These are phyloP conservation scores for Phaetusa simplex DNA, from an alignment of 2,113 vertebrate species.

Conservation along the genomic window DNA sequence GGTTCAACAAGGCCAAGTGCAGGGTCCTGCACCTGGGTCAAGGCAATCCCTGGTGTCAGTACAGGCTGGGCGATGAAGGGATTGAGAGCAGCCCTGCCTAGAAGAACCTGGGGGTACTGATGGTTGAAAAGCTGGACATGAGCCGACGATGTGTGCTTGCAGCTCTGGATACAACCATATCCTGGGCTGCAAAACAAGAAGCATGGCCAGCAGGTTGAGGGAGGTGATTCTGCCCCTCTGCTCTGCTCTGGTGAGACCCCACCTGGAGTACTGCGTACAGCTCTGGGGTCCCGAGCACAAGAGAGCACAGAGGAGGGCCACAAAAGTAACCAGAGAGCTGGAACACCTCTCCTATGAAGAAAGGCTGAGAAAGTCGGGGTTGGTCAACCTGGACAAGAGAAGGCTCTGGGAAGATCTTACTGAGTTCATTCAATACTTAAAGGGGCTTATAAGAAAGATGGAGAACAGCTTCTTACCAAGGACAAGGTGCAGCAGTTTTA, in stretches of 20 bases:
- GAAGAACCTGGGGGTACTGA: background rate
- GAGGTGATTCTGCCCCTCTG: background rate
- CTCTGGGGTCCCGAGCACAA: background rate
- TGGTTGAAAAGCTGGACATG: background rate
- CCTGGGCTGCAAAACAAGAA: background rate
- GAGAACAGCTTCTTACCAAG: background rate
- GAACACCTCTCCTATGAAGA: background rate
- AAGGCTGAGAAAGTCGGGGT: background rate
- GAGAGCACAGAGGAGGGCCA: background rate
- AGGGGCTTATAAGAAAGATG: background rate
- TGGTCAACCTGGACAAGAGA: background rate
- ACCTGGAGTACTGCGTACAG: background rate
- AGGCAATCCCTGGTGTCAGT: fast-evolving
- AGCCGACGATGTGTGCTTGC: fast-evolving
- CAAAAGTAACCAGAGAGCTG: background rate
- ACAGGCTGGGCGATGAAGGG: background rate
- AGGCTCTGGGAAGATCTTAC: background rate
- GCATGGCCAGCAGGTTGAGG: background rate
- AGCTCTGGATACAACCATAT: background rate
- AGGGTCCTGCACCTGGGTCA: background rate
- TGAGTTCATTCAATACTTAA: background rate
- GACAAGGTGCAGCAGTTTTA: fast-evolving
- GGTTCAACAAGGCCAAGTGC: background rate
- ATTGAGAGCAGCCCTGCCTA: background rate
- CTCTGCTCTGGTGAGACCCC: background rate